Conservation (phyloP, 2,113 vertebrate species). For the Heptranchias perlo region DNA sequence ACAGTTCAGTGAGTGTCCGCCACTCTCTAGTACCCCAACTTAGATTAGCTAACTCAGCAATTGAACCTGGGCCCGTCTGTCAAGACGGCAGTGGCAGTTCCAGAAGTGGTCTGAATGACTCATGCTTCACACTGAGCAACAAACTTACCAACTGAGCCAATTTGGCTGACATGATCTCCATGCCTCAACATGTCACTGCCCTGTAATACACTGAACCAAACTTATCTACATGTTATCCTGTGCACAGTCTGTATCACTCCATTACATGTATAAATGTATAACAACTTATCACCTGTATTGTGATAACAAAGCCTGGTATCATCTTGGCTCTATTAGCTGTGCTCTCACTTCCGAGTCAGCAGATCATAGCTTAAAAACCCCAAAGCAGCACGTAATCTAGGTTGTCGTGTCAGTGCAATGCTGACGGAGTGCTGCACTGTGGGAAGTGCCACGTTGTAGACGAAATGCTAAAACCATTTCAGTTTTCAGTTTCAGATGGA, state of each 20-base stretch:
- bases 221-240: background rate
- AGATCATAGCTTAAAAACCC: background rate
- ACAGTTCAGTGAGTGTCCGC: background rate
- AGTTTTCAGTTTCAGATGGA: background rate
- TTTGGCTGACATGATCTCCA: background rate
- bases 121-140: background rate
- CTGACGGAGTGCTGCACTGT: background rate
- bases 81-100: background rate
- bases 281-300: background rate
- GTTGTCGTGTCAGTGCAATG: background rate
- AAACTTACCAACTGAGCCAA: background rate
- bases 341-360: too few species aligned
- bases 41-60: background rate
- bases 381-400: too few species aligned
- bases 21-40: background rate
- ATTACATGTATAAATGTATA: background rate
- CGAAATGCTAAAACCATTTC: background rate
- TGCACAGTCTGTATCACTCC: background rate
- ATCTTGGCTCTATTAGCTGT: background rate
- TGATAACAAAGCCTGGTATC: background rate
- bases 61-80: background rate
- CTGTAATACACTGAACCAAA: background rate
- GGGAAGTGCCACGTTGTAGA: background rate
- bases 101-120: background rate
- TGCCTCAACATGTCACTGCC: background rate